Conservation (phyloP, 2,797 vertebrate genomes). For the Propithecus deckenii region DNA sequence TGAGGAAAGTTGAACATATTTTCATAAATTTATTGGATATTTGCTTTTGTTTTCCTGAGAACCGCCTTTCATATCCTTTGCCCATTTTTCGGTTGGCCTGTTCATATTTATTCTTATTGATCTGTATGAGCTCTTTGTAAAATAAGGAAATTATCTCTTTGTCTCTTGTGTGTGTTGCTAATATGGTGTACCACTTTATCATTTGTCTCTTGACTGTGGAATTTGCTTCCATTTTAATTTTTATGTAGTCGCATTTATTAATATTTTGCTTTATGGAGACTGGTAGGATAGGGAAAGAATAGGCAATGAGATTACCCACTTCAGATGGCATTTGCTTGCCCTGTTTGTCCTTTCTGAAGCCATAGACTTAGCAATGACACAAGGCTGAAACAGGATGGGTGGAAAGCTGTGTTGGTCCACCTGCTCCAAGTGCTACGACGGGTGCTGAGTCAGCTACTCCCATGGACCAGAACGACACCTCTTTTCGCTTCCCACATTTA, state of each 20-base stretch:
- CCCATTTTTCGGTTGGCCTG: conserved; percentile 21
- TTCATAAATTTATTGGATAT: conserved; percentile 29
- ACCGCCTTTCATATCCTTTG: conserved; percentile 55
- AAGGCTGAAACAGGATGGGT: neutral
- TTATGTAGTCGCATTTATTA: neutral
- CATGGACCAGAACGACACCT: neutral
- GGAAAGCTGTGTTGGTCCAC: neutral
- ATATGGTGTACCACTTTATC: neutral
- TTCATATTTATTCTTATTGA: conserved; percentile 49
- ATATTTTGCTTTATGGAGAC: neutral
- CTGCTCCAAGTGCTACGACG: no score
- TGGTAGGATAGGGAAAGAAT: neutral
- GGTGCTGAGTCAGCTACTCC: neutral
- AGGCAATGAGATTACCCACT: neutral
- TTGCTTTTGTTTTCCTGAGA: conserved; percentile 17
- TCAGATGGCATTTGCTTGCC: neutral
- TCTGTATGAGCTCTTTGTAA: conserved; percentile 45
- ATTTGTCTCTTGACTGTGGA: neutral
- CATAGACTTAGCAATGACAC: neutral
- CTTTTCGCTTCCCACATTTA: neutral
- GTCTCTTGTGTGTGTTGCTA: neutral
- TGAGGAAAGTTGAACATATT: conserved; percentile 29
- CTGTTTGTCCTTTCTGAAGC: neutral
- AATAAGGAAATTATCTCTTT: conserved; percentile 52
- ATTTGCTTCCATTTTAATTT: conserved; percentile 28